Conservation (phyloP, 2,113 vertebrate species). For the Chloroceryle aenea region DNA sequence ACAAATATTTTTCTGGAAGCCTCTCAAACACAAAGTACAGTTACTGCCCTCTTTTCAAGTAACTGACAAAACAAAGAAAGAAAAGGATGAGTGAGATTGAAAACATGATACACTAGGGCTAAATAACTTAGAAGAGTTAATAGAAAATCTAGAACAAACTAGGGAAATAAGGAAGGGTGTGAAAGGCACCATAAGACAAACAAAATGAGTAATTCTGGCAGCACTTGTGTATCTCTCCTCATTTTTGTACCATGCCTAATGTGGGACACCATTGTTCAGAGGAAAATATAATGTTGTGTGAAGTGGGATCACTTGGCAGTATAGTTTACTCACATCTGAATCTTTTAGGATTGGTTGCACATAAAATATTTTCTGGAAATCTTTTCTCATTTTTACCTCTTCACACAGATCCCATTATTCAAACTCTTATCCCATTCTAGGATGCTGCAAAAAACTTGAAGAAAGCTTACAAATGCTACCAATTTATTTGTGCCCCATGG, state of each 20-base stretch:
- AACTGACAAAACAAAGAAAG: not conserved
- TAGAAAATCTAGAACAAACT: not conserved
- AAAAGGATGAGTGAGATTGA: not conserved
- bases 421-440: not conserved
- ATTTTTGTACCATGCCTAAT: not conserved
- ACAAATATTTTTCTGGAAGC: not conserved
- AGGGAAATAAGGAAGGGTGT: not conserved
- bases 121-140: not conserved
- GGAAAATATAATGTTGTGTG: not conserved
- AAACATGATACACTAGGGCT: not conserved
- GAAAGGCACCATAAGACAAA: not conserved
- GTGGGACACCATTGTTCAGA: not conserved
- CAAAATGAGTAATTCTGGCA: not conserved
- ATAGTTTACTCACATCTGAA: not conserved
- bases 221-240: not conserved
- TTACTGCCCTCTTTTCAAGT: not conserved
- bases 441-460: not conserved
- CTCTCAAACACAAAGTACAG: not conserved
- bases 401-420: not conserved
- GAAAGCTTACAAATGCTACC: not conserved
- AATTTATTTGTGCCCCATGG: not conserved
- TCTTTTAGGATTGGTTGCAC: not conserved
- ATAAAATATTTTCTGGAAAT: not conserved
- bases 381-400: not conserved
- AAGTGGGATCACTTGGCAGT: not conserved